Evolutionary conservation across 2,888 invertebrate species (phyloP), one percentile per base, ranked within the genome.

Genomic region (Druceiella hillmani): DNA sequence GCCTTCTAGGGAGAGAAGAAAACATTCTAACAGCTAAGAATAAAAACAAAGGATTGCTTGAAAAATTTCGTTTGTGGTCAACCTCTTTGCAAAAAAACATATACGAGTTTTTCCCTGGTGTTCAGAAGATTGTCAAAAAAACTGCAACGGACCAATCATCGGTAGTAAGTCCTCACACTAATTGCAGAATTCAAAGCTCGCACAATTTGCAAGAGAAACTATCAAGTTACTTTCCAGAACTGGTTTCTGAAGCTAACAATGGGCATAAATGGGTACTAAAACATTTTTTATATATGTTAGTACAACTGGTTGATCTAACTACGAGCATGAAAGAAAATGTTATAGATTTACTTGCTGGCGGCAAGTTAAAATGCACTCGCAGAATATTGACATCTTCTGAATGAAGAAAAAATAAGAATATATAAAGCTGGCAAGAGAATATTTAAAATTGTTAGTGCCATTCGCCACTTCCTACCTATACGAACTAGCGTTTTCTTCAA

Each of bases 71-170:
- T 37, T 36, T 42, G 33, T 40, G 40, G 37, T 40, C 30, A 38
- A 34, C 38, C 14, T 40, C 38, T 51, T 49, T 50, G 50, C 34
- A 38, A 41, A 41, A 41, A 37, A 37, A 41, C 31, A 38, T 41
- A 31, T 53, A 51, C 45, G 46, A 49, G 50, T 50, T 52, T 53
- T 52, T 47, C 54, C 55, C 55, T 25, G 47, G 41, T 42, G 45
- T 49, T 49, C 50, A 49, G 48, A 49, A 49, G 48, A 51, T 39
- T 47, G 38, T 50, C 45, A 45, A 52, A 48, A 46, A 50, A 38
- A 51, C 41, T 43, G 48, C 47, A 48, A n/a, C n/a, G n/a, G n/a
- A n/a, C n/a, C n/a, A n/a, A 36, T 28, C 16, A 9, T 27, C 50
- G 41, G 49, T 38, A 44, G 50, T 52, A 49, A 31, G 17, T 17